Evolutionary conservation across 2,113 vertebrate genomes (phyloP).

Genomic region (Entomyzon cyanotis): DNA sequence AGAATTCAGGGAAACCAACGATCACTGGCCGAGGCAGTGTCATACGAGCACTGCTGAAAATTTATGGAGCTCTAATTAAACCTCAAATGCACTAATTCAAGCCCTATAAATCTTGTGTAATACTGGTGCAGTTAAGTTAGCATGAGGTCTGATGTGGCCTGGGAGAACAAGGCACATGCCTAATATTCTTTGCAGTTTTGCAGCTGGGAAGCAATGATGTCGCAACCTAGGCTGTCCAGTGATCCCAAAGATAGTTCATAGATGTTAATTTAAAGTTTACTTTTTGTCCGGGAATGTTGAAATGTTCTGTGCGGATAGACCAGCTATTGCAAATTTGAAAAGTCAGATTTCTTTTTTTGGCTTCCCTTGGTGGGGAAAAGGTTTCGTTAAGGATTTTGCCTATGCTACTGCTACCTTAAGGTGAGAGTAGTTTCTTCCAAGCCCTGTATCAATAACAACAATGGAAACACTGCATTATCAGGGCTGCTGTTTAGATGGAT

Average conservation of each 20-base stretch:
- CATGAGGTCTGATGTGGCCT: not conserved
- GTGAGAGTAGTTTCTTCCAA: not conserved
- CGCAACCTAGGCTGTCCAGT: not conserved
- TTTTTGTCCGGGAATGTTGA: not conserved
- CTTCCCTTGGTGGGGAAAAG: not conserved
- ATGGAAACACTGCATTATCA: not conserved
- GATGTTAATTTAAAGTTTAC: not conserved
- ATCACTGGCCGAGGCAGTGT: not conserved
- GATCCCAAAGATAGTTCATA: not conserved
- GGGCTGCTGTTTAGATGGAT: not conserved
- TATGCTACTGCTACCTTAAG: not conserved
- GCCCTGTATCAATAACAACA: not conserved
- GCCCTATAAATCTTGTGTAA: not conserved
- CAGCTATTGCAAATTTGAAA: not conserved
- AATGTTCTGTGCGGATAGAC: not conserved
- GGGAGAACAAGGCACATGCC: not conserved
- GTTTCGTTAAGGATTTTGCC: not conserved
- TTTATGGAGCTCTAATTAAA: conserved; percentile 31
- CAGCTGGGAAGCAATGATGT: not conserved
- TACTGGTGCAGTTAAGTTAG: not conserved
- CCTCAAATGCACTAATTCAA: not conserved
- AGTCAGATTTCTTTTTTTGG: not conserved
- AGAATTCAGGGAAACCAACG: not conserved
- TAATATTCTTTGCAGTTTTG: not conserved
- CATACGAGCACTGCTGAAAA: not conserved